Percentiles rank a stretch among this genome's conserved stretches.
Evolutionary conservation across 2,888 invertebrate species (phyloP).

Genomic region (Cabera pusaria): DNA sequence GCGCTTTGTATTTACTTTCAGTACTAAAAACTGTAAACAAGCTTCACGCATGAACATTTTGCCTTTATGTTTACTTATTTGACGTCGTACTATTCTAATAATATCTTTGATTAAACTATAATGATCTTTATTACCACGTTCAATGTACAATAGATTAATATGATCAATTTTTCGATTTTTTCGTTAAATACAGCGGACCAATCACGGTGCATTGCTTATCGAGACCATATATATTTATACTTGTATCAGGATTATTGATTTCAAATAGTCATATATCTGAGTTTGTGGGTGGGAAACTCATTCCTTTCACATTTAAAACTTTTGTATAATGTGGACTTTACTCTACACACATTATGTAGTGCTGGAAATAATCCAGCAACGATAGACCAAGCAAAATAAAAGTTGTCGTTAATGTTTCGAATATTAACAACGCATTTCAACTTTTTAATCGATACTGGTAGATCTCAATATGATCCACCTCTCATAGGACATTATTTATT

Average conservation of each 20-base stretch:
- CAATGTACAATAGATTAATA: no score
- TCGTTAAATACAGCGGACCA: neutral
- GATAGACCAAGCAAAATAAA: constrained; percentile 10
- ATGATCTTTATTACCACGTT: neutral
- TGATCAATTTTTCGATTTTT: neutral
- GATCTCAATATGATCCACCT: constrained; percentile 7
- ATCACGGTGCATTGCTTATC: neutral
- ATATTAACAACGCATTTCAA: constrained; percentile 8
- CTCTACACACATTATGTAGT: constrained; percentile 4
- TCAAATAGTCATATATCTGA: constrained; percentile 1
- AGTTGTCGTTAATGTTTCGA: constrained; percentile 7
- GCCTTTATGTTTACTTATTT: neutral
- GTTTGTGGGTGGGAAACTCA: neutral
- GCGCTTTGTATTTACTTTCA: constrained; percentile 8
- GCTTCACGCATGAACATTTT: neutral
- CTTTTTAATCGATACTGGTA: neutral
- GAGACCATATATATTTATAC: neutral
- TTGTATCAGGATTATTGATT: constrained; percentile 1
- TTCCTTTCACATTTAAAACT: neutral
- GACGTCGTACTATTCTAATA: neutral
- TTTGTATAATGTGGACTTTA: constrained; percentile 3
- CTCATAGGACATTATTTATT: constrained; percentile 11
- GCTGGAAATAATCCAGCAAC: constrained; percentile 8
- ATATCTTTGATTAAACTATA: constrained; percentile 1
- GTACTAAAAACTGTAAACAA: constrained; percentile 1